Evolutionary conservation across 2,113 vertebrate species (phyloP), one percentile per base, ranked within the genome.

Genomic region (Podilymbus podiceps): DNA sequence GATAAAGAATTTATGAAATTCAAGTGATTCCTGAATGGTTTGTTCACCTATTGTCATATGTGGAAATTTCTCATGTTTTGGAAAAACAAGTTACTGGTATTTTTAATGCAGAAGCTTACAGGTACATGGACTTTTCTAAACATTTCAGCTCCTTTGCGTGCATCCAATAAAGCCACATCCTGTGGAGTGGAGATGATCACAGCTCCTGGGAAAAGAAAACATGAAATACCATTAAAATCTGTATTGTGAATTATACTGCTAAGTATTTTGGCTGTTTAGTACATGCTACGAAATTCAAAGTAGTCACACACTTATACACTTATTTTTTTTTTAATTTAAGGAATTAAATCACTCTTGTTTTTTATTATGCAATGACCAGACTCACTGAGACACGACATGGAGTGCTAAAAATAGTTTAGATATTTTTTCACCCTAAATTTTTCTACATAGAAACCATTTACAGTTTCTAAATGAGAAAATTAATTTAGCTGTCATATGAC

Each of bases 131-230:
- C 99, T 97, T 99, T 99, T 58, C 98, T 98, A 98, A 99, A 99
- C 99, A 99, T 99, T 98, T 99, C 99, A 2, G 99, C 98, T 93
- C 99, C 99, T 98, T 98, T 98, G 75, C 46, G 98, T 30, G 99
- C 99, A 89, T 99, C 99, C 94, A 99, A 66, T 95, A 99, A 94
- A 49, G 99, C 99, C 28, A 99, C 98, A 2, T 99, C 99, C 96
- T 99, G 99, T 2, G 99, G 99, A 5, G 99, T 99, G 7, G 99
- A 99, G 88, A 99, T 98, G 9, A 99, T 99, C 71, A 99, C 98
- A 24, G 99, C 99, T 44, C 99, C 99, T 99, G 64, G n/a, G 88
- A 86, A 96, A 72, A 96, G 13, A 89, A 72, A 93, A 93, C 40
- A 95, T 6, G 27, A 76, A 64, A 52, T 73, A 28, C 5, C 12